phyloP scores from a whole-genome alignment of 1,140 invertebrate species.

The Drosophila sulfurigaster region DNA sequence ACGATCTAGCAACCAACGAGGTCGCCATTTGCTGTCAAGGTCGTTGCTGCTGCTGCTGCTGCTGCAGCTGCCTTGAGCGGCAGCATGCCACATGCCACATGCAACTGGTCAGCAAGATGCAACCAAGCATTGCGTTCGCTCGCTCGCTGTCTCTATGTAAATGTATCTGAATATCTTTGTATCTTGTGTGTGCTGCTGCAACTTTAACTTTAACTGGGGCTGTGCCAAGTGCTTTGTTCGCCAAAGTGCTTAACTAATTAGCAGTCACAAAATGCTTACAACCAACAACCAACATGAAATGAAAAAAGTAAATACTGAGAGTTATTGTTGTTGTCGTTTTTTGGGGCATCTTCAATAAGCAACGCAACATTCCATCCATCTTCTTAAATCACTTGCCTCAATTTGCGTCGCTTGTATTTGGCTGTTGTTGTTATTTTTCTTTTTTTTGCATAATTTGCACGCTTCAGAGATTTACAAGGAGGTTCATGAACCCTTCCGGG shows the following conservation, averaged over 20 bases:
- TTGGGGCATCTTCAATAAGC: slow-evolving; percentile 14
- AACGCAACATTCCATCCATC: slow-evolving; percentile 32
- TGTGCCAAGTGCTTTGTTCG: too few relatives aligned
- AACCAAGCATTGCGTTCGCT: slow-evolving; percentile 15
- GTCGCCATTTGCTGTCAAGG: slow-evolving; percentile 53
- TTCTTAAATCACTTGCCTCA: slow-evolving; percentile 51
- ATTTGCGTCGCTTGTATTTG: slow-evolving; percentile 46
- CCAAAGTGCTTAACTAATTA: slow-evolving; percentile 56
- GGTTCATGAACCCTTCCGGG: slow-evolving; percentile 47
- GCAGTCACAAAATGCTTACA: slow-evolving; percentile 27
- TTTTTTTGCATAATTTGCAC: slow-evolving; percentile 78
- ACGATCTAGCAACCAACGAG: slow-evolving; percentile 39
- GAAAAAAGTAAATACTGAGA: neutral
- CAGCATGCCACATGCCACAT: slow-evolving; percentile 23
- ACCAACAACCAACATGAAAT: neutral
- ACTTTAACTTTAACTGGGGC: slow-evolving; percentile 1
- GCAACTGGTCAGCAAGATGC: slow-evolving; percentile 28
- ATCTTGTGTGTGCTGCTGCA: neutral
- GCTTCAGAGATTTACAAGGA: slow-evolving; percentile 63
- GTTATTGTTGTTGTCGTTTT: neutral
- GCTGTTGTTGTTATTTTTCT: slow-evolving; percentile 29
- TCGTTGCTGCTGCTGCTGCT: slow-evolving; percentile 26
- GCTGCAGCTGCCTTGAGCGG: slow-evolving; percentile 17
- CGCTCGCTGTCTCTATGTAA: neutral
- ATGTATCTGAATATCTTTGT: slow-evolving; percentile 10